Evolutionary conservation across 1,140 invertebrate species (phyloP), one percentile per base, ranked within the genome.

Genomic region (Hydropsyche tenuis): DNA sequence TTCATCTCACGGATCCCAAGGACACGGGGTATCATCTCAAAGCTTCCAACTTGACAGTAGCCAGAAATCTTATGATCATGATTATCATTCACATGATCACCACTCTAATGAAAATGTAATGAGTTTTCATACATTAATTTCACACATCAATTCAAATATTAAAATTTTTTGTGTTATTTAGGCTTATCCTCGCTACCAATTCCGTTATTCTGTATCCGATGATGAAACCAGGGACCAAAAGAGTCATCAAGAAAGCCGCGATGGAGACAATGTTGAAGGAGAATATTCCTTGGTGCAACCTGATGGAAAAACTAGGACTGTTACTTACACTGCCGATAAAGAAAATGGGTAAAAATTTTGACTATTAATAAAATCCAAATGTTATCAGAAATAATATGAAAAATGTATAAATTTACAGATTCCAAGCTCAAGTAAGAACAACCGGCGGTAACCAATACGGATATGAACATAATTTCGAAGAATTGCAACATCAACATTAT

Each of bases 151-250:
- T 53, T 53, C 2, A 18, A 53, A 18, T 53, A 53, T 2, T 18
- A 18, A 20, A 53, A 18, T 18, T 18, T 48, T 2, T 53, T 53
- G 16, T 20, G 18, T 53, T 23, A 80, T 78, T 5, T 78, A 85
- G 84, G 78, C 84, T 72, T 82, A 90, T 82, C 90, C 90, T 72
- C 87, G 88, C 75, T 93, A 93, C 81, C 87, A 88, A 75, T 92
- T 91, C 79, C 91, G 89, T 78, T 93, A 93, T 79, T 89, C 89
- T 12, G 90, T 93, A 11, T 87, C 90, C 77, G 92, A 93, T 80
- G 86, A 87, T 43, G 87, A 90, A 81, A 93, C 89, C 23, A 90
- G 92, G 74, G 90, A 91, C 78, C 86, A 89, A 53, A 91, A 92
- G 83, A 87, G 85, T 80, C 88, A 90, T 76, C 87, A 87, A 82